These are phyloP conservation scores for Geococcyx californianus DNA, from an alignment of 2,113 vertebrate genomes.

Conservation along the genomic window DNA sequence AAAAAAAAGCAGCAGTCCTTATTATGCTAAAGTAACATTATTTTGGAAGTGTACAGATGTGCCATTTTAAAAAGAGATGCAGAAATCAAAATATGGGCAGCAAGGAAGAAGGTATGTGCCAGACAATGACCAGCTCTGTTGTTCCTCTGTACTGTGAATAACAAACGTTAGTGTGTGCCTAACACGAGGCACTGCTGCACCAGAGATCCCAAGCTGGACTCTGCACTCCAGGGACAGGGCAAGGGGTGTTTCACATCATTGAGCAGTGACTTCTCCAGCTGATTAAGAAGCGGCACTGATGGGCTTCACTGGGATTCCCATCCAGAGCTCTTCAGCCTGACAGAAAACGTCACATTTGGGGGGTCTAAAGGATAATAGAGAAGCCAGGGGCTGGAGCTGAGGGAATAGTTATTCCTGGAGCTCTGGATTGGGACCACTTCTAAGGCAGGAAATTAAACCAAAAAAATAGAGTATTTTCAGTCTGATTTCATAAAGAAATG, in stretches of 20 bases:
- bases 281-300: slow-evolving; percentile 53
- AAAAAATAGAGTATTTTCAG: background rate
- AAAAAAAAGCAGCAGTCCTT: slow-evolving; percentile 7
- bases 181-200: background rate
- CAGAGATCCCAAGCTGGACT: slow-evolving; percentile 6
- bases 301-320: slow-evolving; percentile 46
- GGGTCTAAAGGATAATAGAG: slow-evolving; percentile 35
- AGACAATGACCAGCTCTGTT: background rate
- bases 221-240: slow-evolving; percentile 35
- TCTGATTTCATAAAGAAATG: background rate
- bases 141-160: background rate
- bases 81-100: background rate
- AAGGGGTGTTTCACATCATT: slow-evolving; percentile 63
- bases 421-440: background rate
- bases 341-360: background rate
- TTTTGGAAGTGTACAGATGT: background rate
- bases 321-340: slow-evolving; percentile 33
- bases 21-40: slow-evolving; percentile 39
- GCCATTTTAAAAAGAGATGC: background rate
- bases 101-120: background rate
- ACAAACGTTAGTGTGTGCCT: background rate
- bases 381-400: background rate
- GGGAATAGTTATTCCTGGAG: background rate
- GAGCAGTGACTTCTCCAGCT: slow-evolving; percentile 58
- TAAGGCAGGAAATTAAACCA: background rate